These are phyloP conservation scores for Caenorhabditis doughertyi DNA, from an alignment of 2,888 invertebrate species.

Conservation along the genomic window DNA sequence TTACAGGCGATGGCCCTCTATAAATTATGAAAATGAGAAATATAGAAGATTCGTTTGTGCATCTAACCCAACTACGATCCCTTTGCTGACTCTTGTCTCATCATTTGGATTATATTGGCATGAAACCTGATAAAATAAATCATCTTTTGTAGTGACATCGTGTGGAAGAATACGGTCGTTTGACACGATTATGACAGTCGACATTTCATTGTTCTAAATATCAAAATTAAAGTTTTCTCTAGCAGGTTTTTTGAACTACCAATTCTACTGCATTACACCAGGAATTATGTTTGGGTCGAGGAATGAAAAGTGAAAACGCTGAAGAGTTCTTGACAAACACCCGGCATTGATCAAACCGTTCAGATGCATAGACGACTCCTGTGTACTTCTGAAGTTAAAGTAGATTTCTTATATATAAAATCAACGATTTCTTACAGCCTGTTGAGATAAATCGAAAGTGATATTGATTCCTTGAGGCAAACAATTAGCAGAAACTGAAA, in stretches of 20 bases:
- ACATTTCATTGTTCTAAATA: constrained; percentile 75
- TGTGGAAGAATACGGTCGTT: constrained; percentile 80
- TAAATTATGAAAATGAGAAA: too few species aligned
- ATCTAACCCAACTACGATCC: constrained; percentile 81
- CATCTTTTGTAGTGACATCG: constrained; percentile 82
- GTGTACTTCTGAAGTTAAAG: constrained; percentile 76
- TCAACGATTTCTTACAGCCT: constrained; percentile 12
- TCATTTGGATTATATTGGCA: constrained; percentile 66
- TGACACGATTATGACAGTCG: constrained; percentile 79
- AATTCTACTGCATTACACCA: constrained; percentile 80
- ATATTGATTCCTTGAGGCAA: constrained; percentile 72
- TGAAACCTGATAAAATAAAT: constrained; percentile 72
- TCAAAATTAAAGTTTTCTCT: neutral
- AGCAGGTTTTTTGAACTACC: constrained; percentile 51
- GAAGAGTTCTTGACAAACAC: constrained; percentile 70
- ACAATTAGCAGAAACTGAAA: constrained; percentile 69
- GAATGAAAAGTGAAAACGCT: constrained; percentile 78
- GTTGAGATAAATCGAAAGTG: constrained; percentile 61
- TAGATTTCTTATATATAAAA: neutral
- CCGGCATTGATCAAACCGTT: constrained; percentile 80
- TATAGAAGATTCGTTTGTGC: neutral
- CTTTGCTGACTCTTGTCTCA: constrained; percentile 67
- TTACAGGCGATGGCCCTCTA: constrained; percentile 78
- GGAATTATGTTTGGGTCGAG: constrained; percentile 77
- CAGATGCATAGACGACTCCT: constrained; percentile 82